Conservation (phyloP, 2,113 vertebrate genomes). For the Pao palembangensis region DNA sequence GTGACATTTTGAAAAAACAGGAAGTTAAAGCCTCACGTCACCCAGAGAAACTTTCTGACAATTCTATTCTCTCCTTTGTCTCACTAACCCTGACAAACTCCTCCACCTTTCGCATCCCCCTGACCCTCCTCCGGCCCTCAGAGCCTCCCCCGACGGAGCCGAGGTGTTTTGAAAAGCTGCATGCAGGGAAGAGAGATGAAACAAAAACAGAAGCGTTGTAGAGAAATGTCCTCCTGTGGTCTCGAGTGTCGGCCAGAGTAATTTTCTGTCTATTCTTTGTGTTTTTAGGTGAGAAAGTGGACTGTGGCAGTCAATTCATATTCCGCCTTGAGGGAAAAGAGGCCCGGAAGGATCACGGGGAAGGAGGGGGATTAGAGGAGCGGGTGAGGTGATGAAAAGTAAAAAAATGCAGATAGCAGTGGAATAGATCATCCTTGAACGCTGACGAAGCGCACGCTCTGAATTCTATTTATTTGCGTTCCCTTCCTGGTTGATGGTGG, state of each 20-base stretch:
- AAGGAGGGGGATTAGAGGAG: conserved; percentile 15
- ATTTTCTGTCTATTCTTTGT: not conserved
- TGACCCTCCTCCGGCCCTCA: conserved; percentile 26
- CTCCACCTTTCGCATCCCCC: not conserved
- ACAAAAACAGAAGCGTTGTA: conserved; percentile 33
- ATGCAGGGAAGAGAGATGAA: conserved; percentile 33
- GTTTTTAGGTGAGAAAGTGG: conserved; percentile 19
- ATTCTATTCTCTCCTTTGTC: not conserved
- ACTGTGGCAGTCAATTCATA: conserved; percentile 2
- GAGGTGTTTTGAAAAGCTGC: conserved; percentile 46
- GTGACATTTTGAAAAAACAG: no score
- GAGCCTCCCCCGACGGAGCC: conserved; percentile 49
- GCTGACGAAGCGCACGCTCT: conserved; percentile 9
- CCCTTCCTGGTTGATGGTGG: conserved; percentile 4
- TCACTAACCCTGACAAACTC: not conserved
- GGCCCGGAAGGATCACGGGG: not conserved
- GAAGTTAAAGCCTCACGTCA: no score
- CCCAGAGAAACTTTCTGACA: no score
- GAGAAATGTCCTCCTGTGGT: conserved; percentile 31
- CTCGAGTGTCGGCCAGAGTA: conserved; percentile 12
- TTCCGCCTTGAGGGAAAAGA: conserved; percentile 21
- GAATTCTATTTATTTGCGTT: conserved; percentile 39
- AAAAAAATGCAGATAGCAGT: not conserved
- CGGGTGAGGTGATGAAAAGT: conserved; percentile 23
- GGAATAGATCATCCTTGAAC: conserved; percentile 45